phyloP scores from a whole-genome alignment of 2,888 invertebrate species.

The Venustoraphidia nigricollis region DNA sequence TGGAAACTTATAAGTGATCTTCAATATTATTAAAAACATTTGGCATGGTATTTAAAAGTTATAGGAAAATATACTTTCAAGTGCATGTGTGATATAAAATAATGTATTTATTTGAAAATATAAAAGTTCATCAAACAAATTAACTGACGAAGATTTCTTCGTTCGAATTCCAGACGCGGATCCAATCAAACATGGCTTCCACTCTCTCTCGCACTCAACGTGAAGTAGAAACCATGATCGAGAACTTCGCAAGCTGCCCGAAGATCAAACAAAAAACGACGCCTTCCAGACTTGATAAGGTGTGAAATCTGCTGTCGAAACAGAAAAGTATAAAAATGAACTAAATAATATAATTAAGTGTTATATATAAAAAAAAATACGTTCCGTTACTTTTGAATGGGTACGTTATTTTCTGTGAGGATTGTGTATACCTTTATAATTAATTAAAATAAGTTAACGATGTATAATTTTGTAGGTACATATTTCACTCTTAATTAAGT shows the following conservation, averaged over 20 bases:
- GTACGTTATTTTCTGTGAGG: neutral
- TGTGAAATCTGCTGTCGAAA: no score
- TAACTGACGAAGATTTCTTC: neutral
- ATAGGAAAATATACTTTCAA: neutral
- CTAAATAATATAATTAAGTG: no score
- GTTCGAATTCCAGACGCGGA: neutral
- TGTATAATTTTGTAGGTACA: neutral
- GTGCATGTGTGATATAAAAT: neutral
- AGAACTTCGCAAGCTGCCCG: no score
- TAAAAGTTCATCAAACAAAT: neutral
- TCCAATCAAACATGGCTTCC: neutral
- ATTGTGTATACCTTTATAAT: neutral
- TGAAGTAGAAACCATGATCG: no score
- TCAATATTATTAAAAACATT: neutral
- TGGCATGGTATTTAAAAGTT: neutral
- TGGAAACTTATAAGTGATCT: neutral
- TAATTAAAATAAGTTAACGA: neutral
- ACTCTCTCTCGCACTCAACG: neutral
- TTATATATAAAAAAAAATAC: no score
- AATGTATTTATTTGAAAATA: neutral
- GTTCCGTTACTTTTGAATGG: no score
- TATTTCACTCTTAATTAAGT: neutral
- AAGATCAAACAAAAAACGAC: no score
- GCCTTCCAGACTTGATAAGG: no score
- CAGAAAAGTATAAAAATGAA: no score